Evolutionary conservation across 2,888 invertebrate species (phyloP).

Genomic region (Periphyllus acericola): DNA sequence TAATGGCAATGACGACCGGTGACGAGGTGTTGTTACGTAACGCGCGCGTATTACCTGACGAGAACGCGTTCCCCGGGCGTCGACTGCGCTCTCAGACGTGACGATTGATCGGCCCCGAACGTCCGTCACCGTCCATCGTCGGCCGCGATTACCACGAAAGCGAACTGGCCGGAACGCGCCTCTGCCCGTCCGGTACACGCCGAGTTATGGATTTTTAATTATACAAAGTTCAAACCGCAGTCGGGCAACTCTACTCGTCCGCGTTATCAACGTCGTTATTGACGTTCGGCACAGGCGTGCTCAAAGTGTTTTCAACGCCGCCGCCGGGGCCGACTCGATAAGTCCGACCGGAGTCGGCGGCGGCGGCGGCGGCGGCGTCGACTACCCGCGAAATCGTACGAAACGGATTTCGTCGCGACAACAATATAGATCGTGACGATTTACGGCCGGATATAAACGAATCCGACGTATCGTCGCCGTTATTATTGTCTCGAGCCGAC

Average conservation of each 20-base stretch:
- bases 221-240: slow-evolving; percentile 55
- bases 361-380: background rate
- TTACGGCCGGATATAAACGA: too few relatives aligned
- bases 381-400: background rate
- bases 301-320: slow-evolving; percentile 33
- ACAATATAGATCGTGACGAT: too few relatives aligned
- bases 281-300: slow-evolving; percentile 47
- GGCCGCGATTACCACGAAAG: background rate
- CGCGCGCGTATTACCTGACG: too few relatives aligned
- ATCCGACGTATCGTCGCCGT: too few relatives aligned
- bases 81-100: background rate
- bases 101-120: background rate
- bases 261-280: slow-evolving; percentile 50
- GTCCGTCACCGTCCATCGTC: background rate
- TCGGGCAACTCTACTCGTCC: slow-evolving; percentile 16
- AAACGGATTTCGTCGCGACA: too few relatives aligned
- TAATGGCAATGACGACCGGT: too few relatives aligned
- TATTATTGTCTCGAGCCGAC: too few relatives aligned
- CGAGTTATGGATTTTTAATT: slow-evolving; percentile 43
- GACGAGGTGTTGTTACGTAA: too few relatives aligned
- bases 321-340: background rate
- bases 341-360: background rate
- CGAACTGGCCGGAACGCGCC: background rate
- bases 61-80: background rate
- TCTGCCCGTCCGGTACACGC: background rate